Conservation (phyloP, 2,797 vertebrate genomes). For the Pantherophis alleghaniensis region DNA sequence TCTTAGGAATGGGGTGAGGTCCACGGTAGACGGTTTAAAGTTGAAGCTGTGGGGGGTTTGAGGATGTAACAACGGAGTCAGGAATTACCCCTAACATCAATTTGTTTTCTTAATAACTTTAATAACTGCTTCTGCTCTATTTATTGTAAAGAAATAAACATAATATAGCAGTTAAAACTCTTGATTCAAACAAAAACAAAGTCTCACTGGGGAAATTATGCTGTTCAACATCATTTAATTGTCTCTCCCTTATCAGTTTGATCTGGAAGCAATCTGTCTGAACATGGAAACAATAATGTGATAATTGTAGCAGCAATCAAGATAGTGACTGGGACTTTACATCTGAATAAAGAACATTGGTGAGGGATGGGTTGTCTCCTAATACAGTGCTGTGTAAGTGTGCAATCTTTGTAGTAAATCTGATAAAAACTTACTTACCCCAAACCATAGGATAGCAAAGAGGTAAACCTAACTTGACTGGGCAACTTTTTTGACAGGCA, state of each 20-base stretch:
- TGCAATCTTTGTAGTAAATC: not conserved
- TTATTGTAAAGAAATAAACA: not conserved
- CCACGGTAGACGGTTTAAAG: too few relatives aligned
- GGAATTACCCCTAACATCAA: not conserved
- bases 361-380: not conserved
- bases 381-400: not conserved
- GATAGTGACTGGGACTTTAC: not conserved
- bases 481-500: not conserved
- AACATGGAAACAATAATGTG: not conserved
- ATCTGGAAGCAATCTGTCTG: not conserved
- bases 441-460: not conserved
- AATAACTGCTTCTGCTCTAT: not conserved
- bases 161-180: not conserved
- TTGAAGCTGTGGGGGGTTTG: too few relatives aligned
- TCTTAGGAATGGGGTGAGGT: too few relatives aligned
- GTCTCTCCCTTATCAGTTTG: not conserved
- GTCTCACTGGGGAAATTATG: not conserved
- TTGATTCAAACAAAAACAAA: not conserved
- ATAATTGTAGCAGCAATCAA: not conserved
- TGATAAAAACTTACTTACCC: not conserved
- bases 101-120: not conserved
- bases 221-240: not conserved
- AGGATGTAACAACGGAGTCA: too few relatives aligned
- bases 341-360: not conserved
- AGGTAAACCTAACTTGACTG: not conserved